Percentiles rank a stretch among this genome's conserved stretches.
Conservation (phyloP, 2,888 invertebrate genomes). For the Cheilosia impressa region DNA sequence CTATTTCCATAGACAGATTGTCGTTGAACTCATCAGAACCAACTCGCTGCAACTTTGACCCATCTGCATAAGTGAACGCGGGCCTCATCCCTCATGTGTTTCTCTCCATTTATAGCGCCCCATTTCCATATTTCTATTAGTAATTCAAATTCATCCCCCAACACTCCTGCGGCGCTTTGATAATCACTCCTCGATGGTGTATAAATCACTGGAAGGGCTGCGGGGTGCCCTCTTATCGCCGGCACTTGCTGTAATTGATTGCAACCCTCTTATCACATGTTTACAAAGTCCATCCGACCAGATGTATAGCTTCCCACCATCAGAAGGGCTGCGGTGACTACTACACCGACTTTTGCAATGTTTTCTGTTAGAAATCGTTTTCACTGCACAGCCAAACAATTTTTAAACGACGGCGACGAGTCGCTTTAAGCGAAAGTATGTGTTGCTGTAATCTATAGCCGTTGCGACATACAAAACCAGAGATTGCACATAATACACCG, state of each 20-base stretch:
- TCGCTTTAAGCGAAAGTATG: slow-evolving; percentile 54
- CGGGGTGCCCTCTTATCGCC: no score
- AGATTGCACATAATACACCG: slow-evolving; percentile 40
- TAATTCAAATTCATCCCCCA: no score
- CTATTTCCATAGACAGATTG: slow-evolving; percentile 59
- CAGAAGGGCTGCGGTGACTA: no score
- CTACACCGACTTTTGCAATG: neutral
- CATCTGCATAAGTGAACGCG: slow-evolving; percentile 52
- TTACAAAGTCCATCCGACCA: neutral
- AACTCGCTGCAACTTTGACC: slow-evolving; percentile 53
- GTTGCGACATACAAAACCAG: slow-evolving; percentile 44
- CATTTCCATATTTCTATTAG: slow-evolving; percentile 1
- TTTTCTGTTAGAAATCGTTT: neutral
- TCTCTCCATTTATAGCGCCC: slow-evolving; percentile 41
- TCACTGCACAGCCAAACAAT: neutral
- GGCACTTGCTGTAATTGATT: no score
- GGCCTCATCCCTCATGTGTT: neutral
- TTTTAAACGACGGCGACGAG: slow-evolving; percentile 24
- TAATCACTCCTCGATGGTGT: slow-evolving; percentile 27
- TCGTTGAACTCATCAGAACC: slow-evolving; percentile 33
- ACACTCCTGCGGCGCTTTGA: neutral
- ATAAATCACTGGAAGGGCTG: no score
- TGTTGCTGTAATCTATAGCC: neutral
- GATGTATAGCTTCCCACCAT: neutral
- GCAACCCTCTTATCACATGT: no score